Percentiles rank a stretch among this genome's conserved stretches.
phyloP scores from a whole-genome alignment of 2,113 vertebrate species.

The Anguilla rostrata region DNA sequence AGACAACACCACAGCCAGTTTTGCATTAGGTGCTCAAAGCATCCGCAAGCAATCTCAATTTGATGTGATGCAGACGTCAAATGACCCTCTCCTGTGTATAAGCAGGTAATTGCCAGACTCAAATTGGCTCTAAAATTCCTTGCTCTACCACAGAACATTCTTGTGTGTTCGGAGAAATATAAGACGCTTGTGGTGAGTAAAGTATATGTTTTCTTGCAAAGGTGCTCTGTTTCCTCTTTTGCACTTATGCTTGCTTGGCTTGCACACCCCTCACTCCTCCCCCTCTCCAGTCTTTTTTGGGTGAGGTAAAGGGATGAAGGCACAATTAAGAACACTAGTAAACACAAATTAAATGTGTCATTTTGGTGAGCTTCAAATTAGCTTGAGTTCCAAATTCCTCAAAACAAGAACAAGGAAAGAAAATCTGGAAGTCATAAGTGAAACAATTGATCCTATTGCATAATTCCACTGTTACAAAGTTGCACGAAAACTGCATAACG shows the following conservation, averaged over 20 bases:
- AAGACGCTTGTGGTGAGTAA: neutral
- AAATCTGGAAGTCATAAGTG: constrained; percentile 48
- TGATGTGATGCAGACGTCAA: neutral
- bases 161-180: neutral
- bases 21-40: constrained; percentile 38
- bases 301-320: no score
- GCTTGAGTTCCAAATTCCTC: constrained; percentile 20
- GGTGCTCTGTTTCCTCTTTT: neutral
- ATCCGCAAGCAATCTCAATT: neutral
- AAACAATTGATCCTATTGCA: constrained; percentile 21
- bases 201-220: neutral
- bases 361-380: constrained; percentile 30
- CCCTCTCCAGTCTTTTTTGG: neutral
- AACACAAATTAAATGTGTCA: constrained; percentile 13
- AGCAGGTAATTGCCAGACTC: neutral
- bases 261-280: neutral
- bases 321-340: no score
- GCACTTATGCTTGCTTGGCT: neutral
- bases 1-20: neutral
- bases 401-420: constrained; percentile 26
- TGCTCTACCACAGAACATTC: neutral
- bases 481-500: neutral
- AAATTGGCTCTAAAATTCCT: neutral
- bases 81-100: neutral
- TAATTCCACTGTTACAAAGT: neutral